These are phyloP conservation scores for Ptilodon capucinus DNA, from an alignment of 2,888 invertebrate species.

Conservation along the genomic window DNA sequence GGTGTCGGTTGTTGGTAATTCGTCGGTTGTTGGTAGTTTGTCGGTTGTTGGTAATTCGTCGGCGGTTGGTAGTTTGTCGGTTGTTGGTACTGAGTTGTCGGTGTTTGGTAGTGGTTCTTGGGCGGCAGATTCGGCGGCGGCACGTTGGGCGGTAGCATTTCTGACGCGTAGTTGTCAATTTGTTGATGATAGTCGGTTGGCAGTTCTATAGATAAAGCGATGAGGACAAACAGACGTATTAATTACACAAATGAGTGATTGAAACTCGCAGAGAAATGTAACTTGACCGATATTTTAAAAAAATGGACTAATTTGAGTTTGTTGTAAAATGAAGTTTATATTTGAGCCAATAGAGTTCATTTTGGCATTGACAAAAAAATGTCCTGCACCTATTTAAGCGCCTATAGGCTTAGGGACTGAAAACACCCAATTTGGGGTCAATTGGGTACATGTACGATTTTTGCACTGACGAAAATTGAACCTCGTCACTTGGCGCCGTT, in stretches of 20 bases:
- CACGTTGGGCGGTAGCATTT: constrained; percentile 62
- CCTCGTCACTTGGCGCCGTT: no score
- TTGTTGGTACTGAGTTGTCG: constrained; percentile 43
- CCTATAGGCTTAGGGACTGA: no score
- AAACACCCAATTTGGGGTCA: no score
- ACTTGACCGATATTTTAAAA: no score
- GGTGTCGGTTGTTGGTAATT: constrained; percentile 25
- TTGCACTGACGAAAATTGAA: no score
- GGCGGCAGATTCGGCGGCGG: constrained; percentile 63
- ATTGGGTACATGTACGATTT: no score
- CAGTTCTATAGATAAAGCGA: constrained; percentile 48
- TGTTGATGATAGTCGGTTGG: constrained; percentile 75
- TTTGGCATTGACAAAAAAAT: no score
- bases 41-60: constrained; percentile 21
- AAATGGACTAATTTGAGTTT: no score
- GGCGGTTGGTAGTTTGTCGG: constrained; percentile 31
- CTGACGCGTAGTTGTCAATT: constrained; percentile 74
- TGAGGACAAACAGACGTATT: constrained; percentile 43
- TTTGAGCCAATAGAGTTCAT: no score
- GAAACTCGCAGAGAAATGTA: constrained; percentile 26
- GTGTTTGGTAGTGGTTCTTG: constrained; percentile 70
- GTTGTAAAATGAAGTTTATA: no score
- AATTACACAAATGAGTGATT: constrained; percentile 38
- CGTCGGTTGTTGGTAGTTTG: constrained; percentile 22
- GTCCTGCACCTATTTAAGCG: no score